Evolutionary conservation across 1,140 invertebrate species (phyloP), one percentile per base, ranked within the genome.

Genomic region (Lasaia peninsularis): DNA sequence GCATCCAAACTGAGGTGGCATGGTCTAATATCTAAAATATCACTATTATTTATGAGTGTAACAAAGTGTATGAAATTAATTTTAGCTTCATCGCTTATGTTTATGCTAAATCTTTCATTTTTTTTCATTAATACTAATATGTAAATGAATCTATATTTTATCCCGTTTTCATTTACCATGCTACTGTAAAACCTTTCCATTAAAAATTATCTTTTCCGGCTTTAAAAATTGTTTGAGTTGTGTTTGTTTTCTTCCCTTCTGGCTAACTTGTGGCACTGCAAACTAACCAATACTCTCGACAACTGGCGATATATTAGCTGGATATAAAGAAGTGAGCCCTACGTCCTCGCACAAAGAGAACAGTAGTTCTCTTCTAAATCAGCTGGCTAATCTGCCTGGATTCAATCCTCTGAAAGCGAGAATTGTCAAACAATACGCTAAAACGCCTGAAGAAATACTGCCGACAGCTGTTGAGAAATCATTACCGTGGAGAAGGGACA

Each of bases 401-500:
- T 91, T 92, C 86, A 91, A 92, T 90, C 90, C 91, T 65, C 86
- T 91, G 78, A 92, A 92, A 88, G 91, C 91, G 78, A 91, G 92
- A 69, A 90, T 92, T 59, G 91, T 92, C 73, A 92, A 92, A 82
- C 91, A 92, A 71, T 92, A 93, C 86, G 89, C 90, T 82, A 90
- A 89, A 83, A 85, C 90, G 67, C 83, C 88, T 63, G 80, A 90
- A 78, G 91, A 91, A 67, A 90, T 91, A 73, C 82, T 91, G 75
- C 92, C 93, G 54, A 94, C 93, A 67, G 91, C 92, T 67, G 92
- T 94, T 77, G 94, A 94, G 88, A 90, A 92, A 77, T 93, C 92
- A 64, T 91, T 94, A 80, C 94, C 94, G 67, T 95, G 94, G 94
- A 91, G 93, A 86, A 90, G 93, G 75, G 93, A 94, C 81, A 91